phyloP scores from a whole-genome alignment of 2,797 vertebrate genomes.

The Nyctalus aviator region DNA sequence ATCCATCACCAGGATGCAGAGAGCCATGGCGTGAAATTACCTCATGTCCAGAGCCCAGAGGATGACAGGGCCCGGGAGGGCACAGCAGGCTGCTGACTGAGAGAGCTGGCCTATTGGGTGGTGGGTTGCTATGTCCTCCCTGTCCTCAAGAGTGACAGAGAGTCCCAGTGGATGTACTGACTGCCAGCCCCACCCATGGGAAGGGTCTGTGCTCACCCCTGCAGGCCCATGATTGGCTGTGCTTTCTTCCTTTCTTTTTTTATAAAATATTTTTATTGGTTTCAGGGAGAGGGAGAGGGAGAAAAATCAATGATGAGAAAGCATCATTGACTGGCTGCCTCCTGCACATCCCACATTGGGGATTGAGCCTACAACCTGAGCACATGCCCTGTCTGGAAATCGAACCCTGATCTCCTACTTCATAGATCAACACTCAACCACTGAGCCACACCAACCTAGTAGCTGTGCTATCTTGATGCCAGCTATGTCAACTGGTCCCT shows the following conservation, averaged over 20 bases:
- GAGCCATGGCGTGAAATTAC: neutral
- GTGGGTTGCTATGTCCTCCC: neutral
- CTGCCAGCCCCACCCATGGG: neutral
- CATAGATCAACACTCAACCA: too few species aligned
- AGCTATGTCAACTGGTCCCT: neutral
- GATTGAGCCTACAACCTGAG: too few species aligned
- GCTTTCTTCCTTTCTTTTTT: neutral
- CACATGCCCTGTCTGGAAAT: too few species aligned
- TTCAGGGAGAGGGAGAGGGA: too few species aligned
- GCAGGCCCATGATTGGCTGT: neutral
- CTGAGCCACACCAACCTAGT: too few species aligned
- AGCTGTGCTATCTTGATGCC: neutral
- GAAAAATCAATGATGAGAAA: neutral
- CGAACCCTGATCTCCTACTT: too few species aligned
- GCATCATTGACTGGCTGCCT: too few species aligned
- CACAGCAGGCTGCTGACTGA: rapidly evolving
- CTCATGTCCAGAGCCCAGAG: neutral
- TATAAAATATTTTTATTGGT: neutral
- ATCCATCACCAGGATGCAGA: constrained; percentile 49
- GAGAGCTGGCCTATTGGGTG: neutral
- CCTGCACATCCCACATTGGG: too few species aligned
- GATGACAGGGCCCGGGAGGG: neutral
- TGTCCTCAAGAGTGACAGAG: neutral
- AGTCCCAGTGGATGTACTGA: neutral
- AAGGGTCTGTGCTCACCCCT: neutral